Evolutionary conservation across 2,888 invertebrate species (phyloP), one percentile per base, ranked within the genome.

Genomic region (Cylloceria caligata): DNA sequence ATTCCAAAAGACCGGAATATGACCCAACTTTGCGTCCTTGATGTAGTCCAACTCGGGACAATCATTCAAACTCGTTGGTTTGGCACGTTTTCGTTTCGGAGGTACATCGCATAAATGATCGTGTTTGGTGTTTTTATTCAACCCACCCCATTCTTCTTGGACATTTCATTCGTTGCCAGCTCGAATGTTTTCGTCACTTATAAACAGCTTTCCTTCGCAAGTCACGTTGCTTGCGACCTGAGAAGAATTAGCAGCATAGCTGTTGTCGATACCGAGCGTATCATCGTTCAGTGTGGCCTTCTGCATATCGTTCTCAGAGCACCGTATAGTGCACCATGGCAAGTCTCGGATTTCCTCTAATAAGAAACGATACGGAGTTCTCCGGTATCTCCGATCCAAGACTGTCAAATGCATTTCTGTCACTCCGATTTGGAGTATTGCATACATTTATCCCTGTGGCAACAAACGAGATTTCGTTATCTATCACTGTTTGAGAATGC

Each of bases 41-140:
- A 65, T 47, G 16, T 5, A 65, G 16, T 65, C 39, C 39, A 6
- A 39, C 39, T 39, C 45, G 24, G 65, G 47, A n/a, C 19, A 19
- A 24, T 64, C 64, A 24, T 64, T 24, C 13, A 64, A 64, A 24
- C 45, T 42, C 13, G 45, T 45, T 45, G 65, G 65, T n/a, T 47
- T 24, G n/a, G 21, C 1, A 6, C 27, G 24, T 16, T 36, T 60
- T 13, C 6, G 2, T 30, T 52, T 71, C 36, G 34, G 60, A 7
- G 34, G 60, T 6, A 36, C 34, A 34, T 45, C 16, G 65, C 21
- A 24, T 24, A 42, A 42, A 34, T 7, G 3, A 45, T 24, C 27
- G 0, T 21, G n/a, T 24, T 45, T 65, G 21, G 9, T 45, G 6
- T 65, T 45, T 47, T 64, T 65, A 11, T 39, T 39, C 1, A 11